These are phyloP conservation scores for Chaetops frenatus DNA, from an alignment of 2,113 vertebrate species.

Conservation along the genomic window DNA sequence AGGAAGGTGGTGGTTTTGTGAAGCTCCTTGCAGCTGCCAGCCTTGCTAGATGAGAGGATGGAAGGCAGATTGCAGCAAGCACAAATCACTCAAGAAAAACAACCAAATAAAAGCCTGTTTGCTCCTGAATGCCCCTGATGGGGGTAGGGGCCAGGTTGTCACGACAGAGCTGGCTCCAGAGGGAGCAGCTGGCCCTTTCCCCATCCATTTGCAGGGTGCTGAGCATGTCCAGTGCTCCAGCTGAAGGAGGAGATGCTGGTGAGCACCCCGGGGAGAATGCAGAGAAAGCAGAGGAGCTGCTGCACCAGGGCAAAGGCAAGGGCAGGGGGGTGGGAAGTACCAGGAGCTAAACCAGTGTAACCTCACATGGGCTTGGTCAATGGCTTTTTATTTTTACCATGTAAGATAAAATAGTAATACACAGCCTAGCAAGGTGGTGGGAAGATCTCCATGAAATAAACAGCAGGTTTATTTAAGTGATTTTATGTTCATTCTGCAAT, in stretches of 20 bases:
- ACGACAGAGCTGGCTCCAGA: not conserved
- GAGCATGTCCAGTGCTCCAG: accelerated
- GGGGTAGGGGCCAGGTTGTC: accelerated
- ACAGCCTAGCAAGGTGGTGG: not conserved
- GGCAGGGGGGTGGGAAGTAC: not conserved
- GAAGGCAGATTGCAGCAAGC: not conserved
- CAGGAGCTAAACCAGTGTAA: not conserved
- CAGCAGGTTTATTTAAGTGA: not conserved
- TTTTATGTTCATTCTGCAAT: not conserved
- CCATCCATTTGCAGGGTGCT: not conserved
- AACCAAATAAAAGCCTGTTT: not conserved
- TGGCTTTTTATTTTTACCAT: not conserved
- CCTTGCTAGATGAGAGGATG: not conserved
- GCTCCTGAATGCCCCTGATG: not conserved
- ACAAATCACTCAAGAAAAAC: accelerated
- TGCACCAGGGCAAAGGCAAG: not conserved
- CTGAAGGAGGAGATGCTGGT: not conserved
- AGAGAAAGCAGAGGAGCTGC: not conserved
- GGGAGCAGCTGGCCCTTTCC: not conserved
- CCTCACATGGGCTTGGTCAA: not conserved
- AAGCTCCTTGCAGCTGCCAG: not conserved
- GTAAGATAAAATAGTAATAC: not conserved
- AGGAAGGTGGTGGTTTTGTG: not conserved
- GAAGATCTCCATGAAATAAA: not conserved
- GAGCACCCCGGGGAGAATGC: not conserved